A percentile compares a stretch with the other conserved stretches of the same genome.
These are phyloP conservation scores for Odontocerum albicorne DNA, from an alignment of 2,888 invertebrate genomes.

Conservation along the genomic window DNA sequence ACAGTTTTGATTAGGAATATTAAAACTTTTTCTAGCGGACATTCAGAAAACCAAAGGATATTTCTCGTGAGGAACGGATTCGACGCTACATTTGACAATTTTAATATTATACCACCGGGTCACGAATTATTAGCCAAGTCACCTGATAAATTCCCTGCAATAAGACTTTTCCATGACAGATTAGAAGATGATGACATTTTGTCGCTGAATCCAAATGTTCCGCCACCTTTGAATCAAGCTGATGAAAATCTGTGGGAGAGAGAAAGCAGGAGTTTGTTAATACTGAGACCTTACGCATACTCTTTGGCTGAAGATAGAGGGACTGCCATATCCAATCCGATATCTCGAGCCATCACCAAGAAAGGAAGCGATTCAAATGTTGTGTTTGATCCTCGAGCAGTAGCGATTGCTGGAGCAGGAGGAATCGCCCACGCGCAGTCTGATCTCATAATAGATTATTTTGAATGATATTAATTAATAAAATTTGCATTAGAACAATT, in stretches of 20 bases:
- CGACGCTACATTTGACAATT: too few species aligned
- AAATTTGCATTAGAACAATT: not conserved
- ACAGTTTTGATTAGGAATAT: too few species aligned
- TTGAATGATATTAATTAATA: constrained; percentile 33
- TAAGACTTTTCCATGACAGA: too few species aligned
- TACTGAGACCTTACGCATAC: constrained; percentile 66
- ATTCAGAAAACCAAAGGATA: too few species aligned
- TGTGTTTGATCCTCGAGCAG: constrained; percentile 66
- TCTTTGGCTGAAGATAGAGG: constrained; percentile 68
- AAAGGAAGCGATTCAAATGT: constrained; percentile 64
- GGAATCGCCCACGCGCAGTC: constrained; percentile 77
- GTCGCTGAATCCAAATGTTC: not conserved
- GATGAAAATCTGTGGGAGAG: not conserved
- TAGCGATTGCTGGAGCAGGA: constrained; percentile 74
- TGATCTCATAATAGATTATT: constrained; percentile 62
- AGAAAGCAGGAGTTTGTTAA: constrained; percentile 39
- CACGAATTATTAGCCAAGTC: too few species aligned
- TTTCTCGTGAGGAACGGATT: too few species aligned
- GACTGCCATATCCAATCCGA: constrained; percentile 68
- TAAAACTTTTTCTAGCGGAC: too few species aligned
- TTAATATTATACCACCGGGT: too few species aligned
- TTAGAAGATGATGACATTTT: not conserved
- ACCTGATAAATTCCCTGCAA: too few species aligned
- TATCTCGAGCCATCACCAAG: constrained; percentile 65
- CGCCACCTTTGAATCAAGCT: not conserved